Evolutionary conservation across 2,797 vertebrate genomes (phyloP).

Genomic region (Rhinichthys osculus): DNA sequence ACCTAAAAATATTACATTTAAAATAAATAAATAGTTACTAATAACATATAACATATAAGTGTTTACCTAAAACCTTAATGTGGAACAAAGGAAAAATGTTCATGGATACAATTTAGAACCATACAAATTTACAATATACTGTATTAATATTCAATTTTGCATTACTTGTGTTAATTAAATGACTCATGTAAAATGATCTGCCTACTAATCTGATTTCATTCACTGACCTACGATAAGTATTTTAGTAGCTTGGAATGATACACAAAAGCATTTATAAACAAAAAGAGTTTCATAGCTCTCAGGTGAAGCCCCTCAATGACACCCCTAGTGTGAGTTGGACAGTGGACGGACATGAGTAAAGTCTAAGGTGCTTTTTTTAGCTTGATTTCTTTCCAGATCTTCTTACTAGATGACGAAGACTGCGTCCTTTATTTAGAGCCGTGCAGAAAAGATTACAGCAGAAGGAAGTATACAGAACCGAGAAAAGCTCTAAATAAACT

Average conservation of each 20-base stretch:
- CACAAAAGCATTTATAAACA: neutral
- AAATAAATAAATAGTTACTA: too few relatives aligned
- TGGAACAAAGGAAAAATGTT: neutral
- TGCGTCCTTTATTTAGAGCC: constrained; percentile 78
- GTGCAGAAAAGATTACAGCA: constrained; percentile 68
- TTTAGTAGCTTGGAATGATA: neutral
- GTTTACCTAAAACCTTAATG: neutral
- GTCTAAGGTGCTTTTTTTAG: constrained; percentile 77
- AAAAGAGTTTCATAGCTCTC: constrained; percentile 1
- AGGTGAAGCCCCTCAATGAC: constrained; percentile 17
- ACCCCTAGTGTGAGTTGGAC: neutral
- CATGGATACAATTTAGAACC: neutral
- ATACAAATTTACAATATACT: too few relatives aligned
- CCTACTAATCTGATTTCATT: neutral
- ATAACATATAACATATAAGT: neutral
- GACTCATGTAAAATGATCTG: neutral
- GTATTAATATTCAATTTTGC: too few relatives aligned
- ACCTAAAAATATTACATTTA: neutral
- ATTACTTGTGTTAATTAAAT: neutral
- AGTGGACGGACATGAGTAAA: constrained; percentile 61
- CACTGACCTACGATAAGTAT: constrained; percentile 14
- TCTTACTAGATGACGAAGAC: constrained; percentile 76
- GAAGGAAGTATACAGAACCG: neutral
- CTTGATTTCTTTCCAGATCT: constrained; percentile 74
- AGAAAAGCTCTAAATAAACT: constrained; percentile 14